Evolutionary conservation across 2,113 vertebrate species (phyloP).

Genomic region (Cavia aperea): DNA sequence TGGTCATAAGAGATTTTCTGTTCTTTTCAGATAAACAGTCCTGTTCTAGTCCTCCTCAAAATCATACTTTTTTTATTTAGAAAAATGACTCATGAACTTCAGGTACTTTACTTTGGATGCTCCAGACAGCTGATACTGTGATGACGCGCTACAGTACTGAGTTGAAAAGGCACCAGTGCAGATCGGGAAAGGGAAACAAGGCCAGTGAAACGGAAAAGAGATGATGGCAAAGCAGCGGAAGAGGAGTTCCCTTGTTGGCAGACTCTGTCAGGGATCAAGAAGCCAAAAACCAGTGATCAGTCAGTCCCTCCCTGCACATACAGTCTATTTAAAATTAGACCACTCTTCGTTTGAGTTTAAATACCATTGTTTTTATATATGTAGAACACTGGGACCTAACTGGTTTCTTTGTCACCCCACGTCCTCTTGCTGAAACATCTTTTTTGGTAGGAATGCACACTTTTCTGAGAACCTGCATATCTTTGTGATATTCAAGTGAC

Average conservation of each 20-base stretch:
- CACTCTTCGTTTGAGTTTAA: slow-evolving; percentile 19
- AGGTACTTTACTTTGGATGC: background rate
- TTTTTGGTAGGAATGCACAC: background rate
- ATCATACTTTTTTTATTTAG: background rate
- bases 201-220: background rate
- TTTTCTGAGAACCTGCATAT: background rate
- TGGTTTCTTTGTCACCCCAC: background rate
- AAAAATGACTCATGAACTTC: background rate
- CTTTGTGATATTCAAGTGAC: background rate
- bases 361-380: background rate
- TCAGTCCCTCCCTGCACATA: background rate
- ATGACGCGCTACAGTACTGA: background rate
- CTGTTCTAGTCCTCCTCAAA: background rate
- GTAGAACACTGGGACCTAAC: background rate
- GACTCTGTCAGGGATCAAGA: background rate
- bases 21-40: background rate
- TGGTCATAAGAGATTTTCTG: background rate
- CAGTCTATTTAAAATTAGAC: background rate
- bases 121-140: background rate
- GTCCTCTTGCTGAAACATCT: background rate
- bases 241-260: background rate
- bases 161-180: background rate
- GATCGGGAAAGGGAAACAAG: background rate
- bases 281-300: background rate
- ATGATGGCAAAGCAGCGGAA: background rate